Evolutionary conservation across 2,888 invertebrate species (phyloP).

Genomic region (Strigamia crassipes): DNA sequence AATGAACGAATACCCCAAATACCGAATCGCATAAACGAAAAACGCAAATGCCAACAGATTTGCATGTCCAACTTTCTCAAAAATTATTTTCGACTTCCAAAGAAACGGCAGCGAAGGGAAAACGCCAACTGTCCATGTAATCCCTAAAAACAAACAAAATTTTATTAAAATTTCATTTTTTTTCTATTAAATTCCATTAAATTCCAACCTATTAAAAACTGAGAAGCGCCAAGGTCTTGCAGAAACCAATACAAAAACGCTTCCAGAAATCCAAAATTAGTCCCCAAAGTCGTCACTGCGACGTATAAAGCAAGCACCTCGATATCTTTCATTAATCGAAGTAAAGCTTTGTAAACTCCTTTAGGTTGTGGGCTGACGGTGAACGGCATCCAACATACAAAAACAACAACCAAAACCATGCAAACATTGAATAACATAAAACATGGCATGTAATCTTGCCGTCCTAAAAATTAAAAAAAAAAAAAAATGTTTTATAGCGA

Average conservation of each 20-base stretch:
- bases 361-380: slow-evolving; percentile 28
- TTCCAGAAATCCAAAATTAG: slow-evolving; percentile 80
- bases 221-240: slow-evolving; percentile 75
- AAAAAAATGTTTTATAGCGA: background rate
- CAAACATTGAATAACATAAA: slow-evolving; percentile 24
- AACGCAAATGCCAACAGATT: slow-evolving; percentile 78
- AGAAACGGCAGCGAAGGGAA: slow-evolving; percentile 76
- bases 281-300: slow-evolving; percentile 77
- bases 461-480: background rate
- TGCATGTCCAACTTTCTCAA: slow-evolving; percentile 73
- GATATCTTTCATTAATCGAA: slow-evolving; percentile 75
- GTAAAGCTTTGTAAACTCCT: slow-evolving; percentile 58
- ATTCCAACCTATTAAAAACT: slow-evolving; percentile 74
- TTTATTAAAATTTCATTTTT: background rate
- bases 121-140: slow-evolving; percentile 78
- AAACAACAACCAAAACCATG: slow-evolving; percentile 10
- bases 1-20: slow-evolving; percentile 64
- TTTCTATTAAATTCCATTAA: too few relatives aligned
- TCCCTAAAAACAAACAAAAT: slow-evolving; percentile 63
- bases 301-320: slow-evolving; percentile 79
- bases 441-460: slow-evolving; percentile 22
- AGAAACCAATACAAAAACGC: slow-evolving; percentile 80
- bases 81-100: slow-evolving; percentile 77
- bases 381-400: slow-evolving; percentile 19
- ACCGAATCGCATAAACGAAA: slow-evolving; percentile 73